phyloP scores from a whole-genome alignment of 1,140 invertebrate genomes.

The Drosophila grimshawi region DNA sequence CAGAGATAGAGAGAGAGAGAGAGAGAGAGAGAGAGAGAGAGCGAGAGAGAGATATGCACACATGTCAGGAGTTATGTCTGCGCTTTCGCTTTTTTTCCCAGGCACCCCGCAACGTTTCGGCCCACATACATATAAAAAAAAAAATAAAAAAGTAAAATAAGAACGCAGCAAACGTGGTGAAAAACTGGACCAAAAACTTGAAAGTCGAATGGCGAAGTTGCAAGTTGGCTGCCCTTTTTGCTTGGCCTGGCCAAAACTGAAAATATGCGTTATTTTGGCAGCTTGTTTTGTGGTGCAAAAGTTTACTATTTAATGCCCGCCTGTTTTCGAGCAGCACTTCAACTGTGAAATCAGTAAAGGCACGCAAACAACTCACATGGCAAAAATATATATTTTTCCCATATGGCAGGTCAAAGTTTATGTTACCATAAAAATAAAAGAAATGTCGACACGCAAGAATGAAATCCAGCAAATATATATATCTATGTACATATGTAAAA shows the following conservation, averaged over 20 bases:
- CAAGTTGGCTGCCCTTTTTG: conserved; percentile 26
- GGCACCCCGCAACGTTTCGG: conserved; percentile 29
- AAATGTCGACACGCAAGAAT: conserved; percentile 16
- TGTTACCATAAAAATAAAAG: conserved; percentile 43
- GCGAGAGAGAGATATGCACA: conserved; percentile 37
- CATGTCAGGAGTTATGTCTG: conserved; percentile 69
- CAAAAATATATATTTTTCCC: conserved; percentile 42
- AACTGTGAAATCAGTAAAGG: conserved; percentile 75
- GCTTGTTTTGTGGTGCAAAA: conserved; percentile 33
- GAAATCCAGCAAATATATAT: conserved; percentile 12
- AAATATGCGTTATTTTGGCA: conserved; percentile 67
- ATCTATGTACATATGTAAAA: conserved; percentile 32
- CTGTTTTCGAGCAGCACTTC: conserved; percentile 72
- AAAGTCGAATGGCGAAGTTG: conserved; percentile 43
- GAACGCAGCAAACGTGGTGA: conserved; percentile 55
- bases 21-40: conserved; percentile 28
- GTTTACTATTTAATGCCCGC: conserved; percentile 71
- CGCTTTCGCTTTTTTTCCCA: conserved; percentile 77
- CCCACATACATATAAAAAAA: conserved; percentile 34
- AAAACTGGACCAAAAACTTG: conserved; percentile 72
- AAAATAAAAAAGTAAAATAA: too few relatives aligned
- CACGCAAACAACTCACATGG: conserved; percentile 51
- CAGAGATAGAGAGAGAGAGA: conserved; percentile 29
- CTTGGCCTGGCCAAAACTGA: conserved; percentile 48
- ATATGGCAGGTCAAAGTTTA: conserved; percentile 51